Evolutionary conservation across 2,113 vertebrate species (phyloP).

Genomic region (Puntigrus tetrazona): DNA sequence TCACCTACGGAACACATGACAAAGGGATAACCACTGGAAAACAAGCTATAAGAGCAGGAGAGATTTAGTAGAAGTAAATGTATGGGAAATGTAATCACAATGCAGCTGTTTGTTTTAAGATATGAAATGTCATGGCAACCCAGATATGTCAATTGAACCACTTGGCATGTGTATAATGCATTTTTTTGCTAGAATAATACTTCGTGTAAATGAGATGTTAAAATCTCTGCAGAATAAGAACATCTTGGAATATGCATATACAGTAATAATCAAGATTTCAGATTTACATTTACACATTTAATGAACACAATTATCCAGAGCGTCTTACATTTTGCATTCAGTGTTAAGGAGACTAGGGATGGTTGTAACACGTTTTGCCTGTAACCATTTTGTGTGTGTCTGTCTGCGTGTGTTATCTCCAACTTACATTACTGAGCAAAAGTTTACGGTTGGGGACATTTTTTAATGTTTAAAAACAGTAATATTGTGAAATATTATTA

Average conservation of each 20-base stretch:
- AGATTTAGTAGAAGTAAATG: conserved; percentile 3
- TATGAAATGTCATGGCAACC: not conserved
- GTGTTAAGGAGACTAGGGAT: not conserved
- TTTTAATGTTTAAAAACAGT: not conserved
- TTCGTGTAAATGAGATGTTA: not conserved
- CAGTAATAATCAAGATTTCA: not conserved
- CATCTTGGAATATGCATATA: not conserved
- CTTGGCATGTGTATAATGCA: not conserved
- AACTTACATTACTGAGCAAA: not conserved
- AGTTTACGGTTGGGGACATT: not conserved
- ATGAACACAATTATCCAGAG: not conserved
- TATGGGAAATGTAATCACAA: not conserved
- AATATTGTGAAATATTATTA: not conserved
- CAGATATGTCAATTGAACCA: not conserved
- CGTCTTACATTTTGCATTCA: not conserved
- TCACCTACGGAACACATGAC: not conserved
- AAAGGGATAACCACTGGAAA: not conserved
- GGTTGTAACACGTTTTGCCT: not conserved
- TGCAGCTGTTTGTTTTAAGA: not conserved
- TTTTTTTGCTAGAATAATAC: not conserved
- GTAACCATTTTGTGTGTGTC: not conserved
- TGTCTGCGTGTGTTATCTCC: not conserved
- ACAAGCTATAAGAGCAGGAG: not conserved
- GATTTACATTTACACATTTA: not conserved
- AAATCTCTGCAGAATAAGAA: not conserved